Conservation (phyloP, 2,113 vertebrate genomes). For the Alosa alosa region DNA sequence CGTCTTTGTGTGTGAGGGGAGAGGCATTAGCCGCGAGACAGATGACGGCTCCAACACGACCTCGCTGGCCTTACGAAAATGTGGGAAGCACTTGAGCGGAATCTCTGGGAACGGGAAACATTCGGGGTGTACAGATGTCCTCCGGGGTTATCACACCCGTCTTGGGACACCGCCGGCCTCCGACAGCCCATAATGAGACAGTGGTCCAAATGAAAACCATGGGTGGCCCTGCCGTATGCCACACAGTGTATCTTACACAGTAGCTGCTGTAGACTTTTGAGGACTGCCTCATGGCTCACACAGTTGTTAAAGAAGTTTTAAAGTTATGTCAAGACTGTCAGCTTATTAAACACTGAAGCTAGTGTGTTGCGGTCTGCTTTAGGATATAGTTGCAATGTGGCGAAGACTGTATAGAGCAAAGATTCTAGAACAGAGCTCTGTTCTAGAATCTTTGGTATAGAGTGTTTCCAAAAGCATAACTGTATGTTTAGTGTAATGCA, state of each 20-base stretch:
- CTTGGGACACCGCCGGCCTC: neutral
- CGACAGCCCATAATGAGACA: slow-evolving; percentile 6
- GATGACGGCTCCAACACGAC: slow-evolving; percentile 33
- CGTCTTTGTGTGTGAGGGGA: slow-evolving; percentile 24
- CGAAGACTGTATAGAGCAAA: neutral
- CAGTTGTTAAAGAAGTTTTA: too few relatives aligned
- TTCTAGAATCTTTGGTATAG: too few relatives aligned
- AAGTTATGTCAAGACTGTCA: too few relatives aligned
- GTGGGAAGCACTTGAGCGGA: slow-evolving; percentile 18
- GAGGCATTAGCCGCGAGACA: slow-evolving; percentile 25
- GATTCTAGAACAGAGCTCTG: too few relatives aligned
- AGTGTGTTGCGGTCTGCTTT: too few relatives aligned
- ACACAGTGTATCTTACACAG: neutral
- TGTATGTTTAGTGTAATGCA: too few relatives aligned
- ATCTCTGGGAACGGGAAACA: slow-evolving; percentile 32
- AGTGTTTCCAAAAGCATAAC: neutral
- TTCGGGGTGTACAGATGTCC: slow-evolving; percentile 19
- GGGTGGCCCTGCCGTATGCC: neutral
- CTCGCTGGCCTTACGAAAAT: slow-evolving; percentile 20
- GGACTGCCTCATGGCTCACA: too few relatives aligned
- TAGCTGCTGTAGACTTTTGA: too few relatives aligned
- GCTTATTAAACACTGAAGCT: too few relatives aligned
- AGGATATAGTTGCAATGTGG: too few relatives aligned
- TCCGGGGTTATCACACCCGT: slow-evolving; percentile 24
- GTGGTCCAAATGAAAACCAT: neutral